Percentiles rank a stretch among this genome's conserved stretches.
These are phyloP conservation scores for Tipula unca DNA, from an alignment of 2,888 invertebrate genomes.

Conservation along the genomic window DNA sequence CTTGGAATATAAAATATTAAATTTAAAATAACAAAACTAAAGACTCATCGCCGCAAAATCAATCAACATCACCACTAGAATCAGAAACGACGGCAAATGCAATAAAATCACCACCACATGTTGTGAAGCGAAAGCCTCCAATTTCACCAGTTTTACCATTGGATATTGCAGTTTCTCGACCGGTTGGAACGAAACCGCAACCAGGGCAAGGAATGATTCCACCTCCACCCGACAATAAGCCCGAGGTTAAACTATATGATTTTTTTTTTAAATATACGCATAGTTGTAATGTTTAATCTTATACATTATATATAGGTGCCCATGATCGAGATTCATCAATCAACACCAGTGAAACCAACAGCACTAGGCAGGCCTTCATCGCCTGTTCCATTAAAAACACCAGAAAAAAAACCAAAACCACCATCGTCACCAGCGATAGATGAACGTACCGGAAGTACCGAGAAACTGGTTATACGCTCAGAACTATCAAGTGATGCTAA, in stretches of 20 bases:
- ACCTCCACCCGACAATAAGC: conserved; percentile 30
- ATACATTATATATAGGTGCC: background rate
- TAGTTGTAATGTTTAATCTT: background rate
- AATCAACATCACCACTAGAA: conserved; percentile 15
- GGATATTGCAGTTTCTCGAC: conserved; percentile 40
- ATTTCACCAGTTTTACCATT: conserved; percentile 25
- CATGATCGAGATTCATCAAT: background rate
- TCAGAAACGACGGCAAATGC: background rate
- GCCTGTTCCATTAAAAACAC: background rate
- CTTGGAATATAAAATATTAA: background rate
- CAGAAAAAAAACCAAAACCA: background rate
- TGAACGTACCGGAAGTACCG: conserved; percentile 41
- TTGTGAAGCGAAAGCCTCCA: conserved; percentile 43
- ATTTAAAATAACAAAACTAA: conserved; percentile 4
- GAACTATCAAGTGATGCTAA: conserved; percentile 27
- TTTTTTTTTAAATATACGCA: background rate
- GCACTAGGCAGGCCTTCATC: background rate
- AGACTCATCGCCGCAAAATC: background rate
- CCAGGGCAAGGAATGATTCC: conserved; percentile 44
- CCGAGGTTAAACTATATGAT: too few relatives aligned
- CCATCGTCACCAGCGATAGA: background rate
- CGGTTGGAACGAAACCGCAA: conserved; percentile 43
- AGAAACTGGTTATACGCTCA: conserved; percentile 43
- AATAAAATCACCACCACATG: conserved; percentile 38
- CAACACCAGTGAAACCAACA: background rate